Evolutionary conservation across 2,888 invertebrate species (phyloP), one percentile per base, ranked within the genome.

Genomic region (Elegia similella): DNA sequence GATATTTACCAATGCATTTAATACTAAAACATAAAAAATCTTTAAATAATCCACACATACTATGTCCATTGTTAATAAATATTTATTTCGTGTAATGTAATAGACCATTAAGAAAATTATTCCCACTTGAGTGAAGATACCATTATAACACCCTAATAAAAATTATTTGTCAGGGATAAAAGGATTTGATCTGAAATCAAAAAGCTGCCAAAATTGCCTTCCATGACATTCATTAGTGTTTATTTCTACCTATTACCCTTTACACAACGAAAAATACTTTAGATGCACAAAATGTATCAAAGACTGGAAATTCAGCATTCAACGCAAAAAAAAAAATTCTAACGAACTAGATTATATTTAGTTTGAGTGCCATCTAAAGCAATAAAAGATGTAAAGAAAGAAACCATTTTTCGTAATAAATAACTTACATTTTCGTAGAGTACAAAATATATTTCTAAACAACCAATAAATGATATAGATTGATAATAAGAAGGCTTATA

Each of bases 141-240:
- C 5, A 32, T 32, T 3, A 23, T 3, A 32, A 2, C 32, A 6
- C 32, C 7, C 2, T 32, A 32, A 32, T 1, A 32, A 6, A 6
- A 1, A 32, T 32, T 13, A 47, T 29, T 47, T 1, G 29, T n/a
- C n/a, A 30, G 30, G 29, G 30, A 30, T 23, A 29, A 10, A n/a
- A 13, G 47, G 23, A 47, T 47, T 47, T 47, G 17, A 43, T 34
- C 29, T 44, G 30, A 44, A 57, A 46, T 55, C 47, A 29, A 12
- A 38, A 52, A 50, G 65, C 70, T 71, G 69, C 70, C 71, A 70
- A 68, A 72, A 64, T 62, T 65, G 68, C 70, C 69, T 72, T 73
- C 64, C 60, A 67, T 52, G 47, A 30, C n/a, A 53, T 52, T 59
- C 12, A 29, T 47, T 47, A 29, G 38, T 38, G 8, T 12, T 38